Evolutionary conservation across 2,797 vertebrate genomes (phyloP), one percentile per base, ranked within the genome.

Genomic region (Onychomys leucogaster): DNA sequence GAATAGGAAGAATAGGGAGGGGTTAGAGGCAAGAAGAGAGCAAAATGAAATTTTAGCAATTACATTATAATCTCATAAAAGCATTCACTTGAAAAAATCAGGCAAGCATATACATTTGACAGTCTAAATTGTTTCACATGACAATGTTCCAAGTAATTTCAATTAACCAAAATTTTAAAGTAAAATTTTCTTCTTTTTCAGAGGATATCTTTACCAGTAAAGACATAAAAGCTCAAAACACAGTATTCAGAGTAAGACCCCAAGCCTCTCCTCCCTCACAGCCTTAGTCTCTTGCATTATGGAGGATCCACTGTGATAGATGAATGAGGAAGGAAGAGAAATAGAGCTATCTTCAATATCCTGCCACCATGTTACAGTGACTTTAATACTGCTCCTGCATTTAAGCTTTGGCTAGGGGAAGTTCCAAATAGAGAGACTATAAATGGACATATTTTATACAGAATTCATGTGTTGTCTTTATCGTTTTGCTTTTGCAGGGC

Each of bases 271-370:
- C 59, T 57, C 14, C 59, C 52, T 59, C 37, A 73, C 27, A 2
- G 6, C 6, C 16, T 71, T 3, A 71, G 32, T 34, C 25, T 5
- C 25, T 41, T 63, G 1, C 21, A 16, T 37, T 65, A 34, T 37
- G 34, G 13, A 67, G 5, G 34, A 43, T 34, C 67, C 41, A 16
- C 78, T 32, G 5, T 32, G n/a, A 80, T 0, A 55, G 16, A 12
- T 84, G 32, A 43, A 49, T 41, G 11, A 32, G 5, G 0, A 71
- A 21, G 10, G 1, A 67, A 69, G 27, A 27, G 14, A 46, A 55
- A 49, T 6, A 37, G 34, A 6, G 1, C 3, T 57, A 3, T 25
- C 61, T 41, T 49, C 0, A 8, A 2, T 10, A 21, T 61, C 37
- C 12, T 71, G n/a, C 11, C 37, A 57, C 34, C 11, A 34, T 8